Evolutionary conservation across 1,140 invertebrate genomes (phyloP), one percentile per base, ranked within the genome.

Genomic region (Nephila pilipes): DNA sequence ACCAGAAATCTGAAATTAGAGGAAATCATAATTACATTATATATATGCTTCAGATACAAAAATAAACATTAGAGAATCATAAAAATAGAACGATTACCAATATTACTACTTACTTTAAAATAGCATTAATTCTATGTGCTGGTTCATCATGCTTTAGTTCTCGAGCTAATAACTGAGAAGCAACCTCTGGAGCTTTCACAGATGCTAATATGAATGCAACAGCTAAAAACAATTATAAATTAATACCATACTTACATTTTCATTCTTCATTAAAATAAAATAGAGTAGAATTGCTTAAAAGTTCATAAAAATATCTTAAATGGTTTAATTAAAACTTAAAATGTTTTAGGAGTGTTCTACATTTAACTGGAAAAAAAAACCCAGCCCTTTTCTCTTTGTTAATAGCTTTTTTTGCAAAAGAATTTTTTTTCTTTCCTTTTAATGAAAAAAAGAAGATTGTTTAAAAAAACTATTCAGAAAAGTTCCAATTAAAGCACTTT

Each of bases 121-220:
- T 97, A 3, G 98, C 97, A 95, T 97, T 97, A 63, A 98, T 97
- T 93, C 98, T 95, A 55, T 97, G 96, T 46, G 97, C 96, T 0
- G 98, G 97, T 95, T 98, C 98, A 75, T 97, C 96, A 95, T 99
- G 97, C 85, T 98, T 97, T 55, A 99, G 96, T 79, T 98, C 97
- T 63, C 97, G 96, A 89, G 98, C 97, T 97, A 99, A 98, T 69
- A 99, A 96, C 65, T 98, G 97, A 54, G 97, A 97, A 1, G 98
- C 98, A 94, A 97, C 97, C 80, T 97, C 97, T 0, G 99, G 98
- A 18, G 98, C 97, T 95, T 98, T 97, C 1, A 99, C 98, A 0
- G 99, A 98, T 4, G 97, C 97, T 87, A 99, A 96, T 93, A 99
- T 98, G 95, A 99, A 99, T 14, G 99, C 96, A 0, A 98, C 97